Evolutionary conservation across 2,113 vertebrate species (phyloP).

Genomic region (Myrmecophaga tridactyla): DNA sequence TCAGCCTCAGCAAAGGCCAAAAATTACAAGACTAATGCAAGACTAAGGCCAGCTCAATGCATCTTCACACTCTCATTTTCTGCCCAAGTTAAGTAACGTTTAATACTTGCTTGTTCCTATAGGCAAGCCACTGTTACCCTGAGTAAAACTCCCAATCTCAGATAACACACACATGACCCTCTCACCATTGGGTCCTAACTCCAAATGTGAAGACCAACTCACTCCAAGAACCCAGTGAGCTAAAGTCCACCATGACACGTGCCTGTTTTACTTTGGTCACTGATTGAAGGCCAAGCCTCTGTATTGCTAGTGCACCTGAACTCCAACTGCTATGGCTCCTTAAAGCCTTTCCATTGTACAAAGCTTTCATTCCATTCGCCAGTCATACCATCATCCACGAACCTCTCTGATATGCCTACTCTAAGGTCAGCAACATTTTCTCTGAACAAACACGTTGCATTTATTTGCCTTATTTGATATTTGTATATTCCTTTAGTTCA

Average conservation of each 20-base stretch:
- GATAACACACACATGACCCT: background rate
- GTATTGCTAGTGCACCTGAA: background rate
- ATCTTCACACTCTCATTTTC: background rate
- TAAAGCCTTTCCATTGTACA: background rate
- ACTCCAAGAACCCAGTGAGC: background rate
- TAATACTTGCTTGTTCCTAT: background rate
- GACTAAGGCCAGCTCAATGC: background rate
- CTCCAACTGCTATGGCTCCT: background rate
- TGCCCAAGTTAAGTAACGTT: background rate
- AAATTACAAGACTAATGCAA: background rate
- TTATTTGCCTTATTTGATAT: background rate
- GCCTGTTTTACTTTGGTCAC: background rate
- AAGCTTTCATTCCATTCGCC: background rate
- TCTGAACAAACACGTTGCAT: no score
- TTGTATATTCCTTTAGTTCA: background rate
- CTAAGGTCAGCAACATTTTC: background rate
- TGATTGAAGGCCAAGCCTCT: no score
- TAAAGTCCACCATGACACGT: background rate
- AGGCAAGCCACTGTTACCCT: background rate
- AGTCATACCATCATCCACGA: background rate
- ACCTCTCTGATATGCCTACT: no score
- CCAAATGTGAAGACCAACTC: background rate
- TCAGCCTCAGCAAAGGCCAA: background rate
- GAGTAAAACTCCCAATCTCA: background rate
- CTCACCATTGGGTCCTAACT: background rate